Evolutionary conservation across 2,113 vertebrate species (phyloP), one percentile per base, ranked within the genome.

Genomic region (Acrocephalus arundinaceus): DNA sequence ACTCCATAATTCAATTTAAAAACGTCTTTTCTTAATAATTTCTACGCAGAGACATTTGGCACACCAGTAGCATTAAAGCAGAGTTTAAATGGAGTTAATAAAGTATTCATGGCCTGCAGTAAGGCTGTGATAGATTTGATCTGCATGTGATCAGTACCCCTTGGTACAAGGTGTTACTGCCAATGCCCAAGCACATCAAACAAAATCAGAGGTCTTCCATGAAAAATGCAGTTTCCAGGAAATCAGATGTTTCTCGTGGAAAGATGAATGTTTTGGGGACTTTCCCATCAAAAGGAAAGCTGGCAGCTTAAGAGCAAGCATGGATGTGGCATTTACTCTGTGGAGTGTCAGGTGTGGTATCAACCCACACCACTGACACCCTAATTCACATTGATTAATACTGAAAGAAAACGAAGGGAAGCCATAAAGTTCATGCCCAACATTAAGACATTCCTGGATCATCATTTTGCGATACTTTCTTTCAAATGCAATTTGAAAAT

Each of bases 61-160:
- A 82, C 82, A 73, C 61, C 8, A 30, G 84, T 73, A 85, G 66
- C 65, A 37, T 67, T 94, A 80, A 75, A 33, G 39, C 31, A 72
- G 84, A 94, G 91, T 94, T 92, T 89, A 91, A 91, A 79, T 9
- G 31, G 81, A 94, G 87, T 91, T 96, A 85, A 94, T 94, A 92
- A 97, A 94, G 77, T 85, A 89, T 87, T 91, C 87, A 89, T 49
- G 89, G 68, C 65, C 76, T 73, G 68, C 89, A 84, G 89, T 8
- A 80, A 90, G 68, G 68, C 71, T 59, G 49, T 25, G 93, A 90
- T 45, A 23, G 89, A 81, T 87, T 10, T 5, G 52, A 94, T 86
- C 81, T 37, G 46, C 35, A 6, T 21, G 70, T 39, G 84, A 66
- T 75, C 37, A 2, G 4, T 5, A 0, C 9, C 3, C 68, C 62